Conservation (phyloP, 2,797 vertebrate species). For the Denticeps clupeoides region DNA sequence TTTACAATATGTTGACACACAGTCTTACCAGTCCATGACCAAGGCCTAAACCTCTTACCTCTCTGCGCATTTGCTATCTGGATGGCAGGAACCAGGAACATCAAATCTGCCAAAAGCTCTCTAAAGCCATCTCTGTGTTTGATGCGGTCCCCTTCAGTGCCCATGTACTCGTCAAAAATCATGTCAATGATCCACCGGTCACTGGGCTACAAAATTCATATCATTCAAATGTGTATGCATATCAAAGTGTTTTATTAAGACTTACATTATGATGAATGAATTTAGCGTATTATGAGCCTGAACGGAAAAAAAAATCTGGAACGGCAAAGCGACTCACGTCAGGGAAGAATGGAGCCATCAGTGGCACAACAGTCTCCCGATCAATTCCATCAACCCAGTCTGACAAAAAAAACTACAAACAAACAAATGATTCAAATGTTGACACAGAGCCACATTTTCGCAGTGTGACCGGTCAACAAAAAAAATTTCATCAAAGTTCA, state of each 20-base stretch:
- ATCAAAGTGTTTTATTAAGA: neutral
- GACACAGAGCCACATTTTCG: neutral
- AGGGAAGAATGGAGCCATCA: conserved; percentile 10
- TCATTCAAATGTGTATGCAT: neutral
- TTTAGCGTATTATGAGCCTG: neutral
- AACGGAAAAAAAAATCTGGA: neutral
- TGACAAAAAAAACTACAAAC: conserved; percentile 29
- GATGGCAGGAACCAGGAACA: conserved; percentile 54
- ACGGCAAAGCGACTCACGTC: conserved; percentile 39
- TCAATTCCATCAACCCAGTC: conserved; percentile 57
- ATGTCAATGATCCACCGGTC: conserved; percentile 23
- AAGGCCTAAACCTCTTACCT: conserved; percentile 50
- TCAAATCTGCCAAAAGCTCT: conserved; percentile 50
- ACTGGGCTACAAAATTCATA: conserved; percentile 30
- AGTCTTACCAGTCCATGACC: too few species aligned
- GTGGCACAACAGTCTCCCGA: conserved; percentile 10
- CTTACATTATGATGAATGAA: neutral
- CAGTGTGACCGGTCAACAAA: too few species aligned
- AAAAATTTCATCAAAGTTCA: neutral
- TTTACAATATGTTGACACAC: neutral
- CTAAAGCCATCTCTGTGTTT: conserved; percentile 55
- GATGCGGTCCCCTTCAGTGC: conserved; percentile 35
- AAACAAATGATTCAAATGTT: conserved; percentile 3
- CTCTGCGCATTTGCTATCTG: conserved; percentile 57
- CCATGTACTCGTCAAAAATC: conserved; percentile 52